These are phyloP conservation scores for Engraulis encrasicolus DNA, from an alignment of 2,113 vertebrate species.

Conservation along the genomic window DNA sequence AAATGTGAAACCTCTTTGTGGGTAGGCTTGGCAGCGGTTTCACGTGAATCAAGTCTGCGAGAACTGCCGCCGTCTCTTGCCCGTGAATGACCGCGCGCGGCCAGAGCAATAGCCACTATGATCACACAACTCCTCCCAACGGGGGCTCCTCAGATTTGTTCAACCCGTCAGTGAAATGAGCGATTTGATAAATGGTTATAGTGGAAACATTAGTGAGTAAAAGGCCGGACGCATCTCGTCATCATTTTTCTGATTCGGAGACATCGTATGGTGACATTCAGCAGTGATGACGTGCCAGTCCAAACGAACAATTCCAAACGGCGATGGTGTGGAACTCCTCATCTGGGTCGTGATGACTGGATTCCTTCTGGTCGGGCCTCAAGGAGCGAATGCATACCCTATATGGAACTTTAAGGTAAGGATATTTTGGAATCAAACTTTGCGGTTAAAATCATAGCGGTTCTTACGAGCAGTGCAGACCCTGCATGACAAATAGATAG, in stretches of 20 bases:
- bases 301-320: slow-evolving; percentile 52
- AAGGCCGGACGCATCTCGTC: not conserved
- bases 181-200: slow-evolving; percentile 5
- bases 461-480: not conserved
- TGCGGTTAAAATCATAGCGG: not conserved
- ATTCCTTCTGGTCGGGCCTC: slow-evolving; percentile 67
- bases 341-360: slow-evolving; percentile 65
- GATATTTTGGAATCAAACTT: slow-evolving; percentile 48
- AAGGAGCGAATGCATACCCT: slow-evolving; percentile 68
- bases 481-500: not conserved
- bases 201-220: slow-evolving; percentile 3
- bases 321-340: slow-evolving; percentile 22
- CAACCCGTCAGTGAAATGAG: not conserved
- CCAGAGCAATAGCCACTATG: slow-evolving; percentile 14
- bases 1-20: slow-evolving; percentile 47
- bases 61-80: not conserved
- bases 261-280: slow-evolving; percentile 48
- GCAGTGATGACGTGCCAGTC: slow-evolving; percentile 63
- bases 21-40: slow-evolving; percentile 27
- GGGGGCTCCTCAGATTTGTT: slow-evolving; percentile 15
- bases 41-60: not conserved
- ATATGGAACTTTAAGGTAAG: slow-evolving; percentile 75
- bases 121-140: slow-evolving; percentile 10
- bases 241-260: not conserved
- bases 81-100: slow-evolving; percentile 13